phyloP scores from a whole-genome alignment of 2,113 vertebrate genomes.

The Bostrychus sinensis region DNA sequence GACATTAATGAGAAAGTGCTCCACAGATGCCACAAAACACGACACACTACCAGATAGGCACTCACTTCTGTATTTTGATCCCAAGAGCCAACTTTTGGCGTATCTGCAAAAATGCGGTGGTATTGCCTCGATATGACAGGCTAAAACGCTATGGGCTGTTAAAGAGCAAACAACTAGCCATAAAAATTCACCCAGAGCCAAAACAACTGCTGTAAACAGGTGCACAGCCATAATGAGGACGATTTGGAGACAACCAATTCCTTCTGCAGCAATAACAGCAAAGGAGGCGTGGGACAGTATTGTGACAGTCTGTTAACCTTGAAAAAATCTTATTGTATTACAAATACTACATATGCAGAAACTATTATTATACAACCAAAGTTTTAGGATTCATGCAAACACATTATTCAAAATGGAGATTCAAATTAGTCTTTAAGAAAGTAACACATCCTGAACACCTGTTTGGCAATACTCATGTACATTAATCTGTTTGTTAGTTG shows the following conservation, averaged over 20 bases:
- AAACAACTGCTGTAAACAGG: conserved; percentile 17
- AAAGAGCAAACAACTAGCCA: conserved; percentile 27
- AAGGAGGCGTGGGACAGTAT: too few species aligned
- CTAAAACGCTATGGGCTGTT: conserved; percentile 20
- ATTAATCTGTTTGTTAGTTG: too few species aligned
- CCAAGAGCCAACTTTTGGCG: conserved; percentile 9
- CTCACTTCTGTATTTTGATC: conserved; percentile 8
- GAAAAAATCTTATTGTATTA: neutral
- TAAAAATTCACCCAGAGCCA: conserved; percentile 7
- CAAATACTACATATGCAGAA: neutral
- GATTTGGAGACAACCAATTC: neutral
- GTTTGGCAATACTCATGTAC: too few species aligned
- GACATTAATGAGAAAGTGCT: conserved; percentile 44
- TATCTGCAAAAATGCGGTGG: conserved; percentile 10
- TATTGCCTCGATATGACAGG: conserved; percentile 28
- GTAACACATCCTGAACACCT: too few species aligned
- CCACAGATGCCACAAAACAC: conserved; percentile 17
- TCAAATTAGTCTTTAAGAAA: too few species aligned
- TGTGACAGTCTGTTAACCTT: neutral
- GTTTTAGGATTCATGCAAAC: too few species aligned
- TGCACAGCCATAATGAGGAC: conserved; percentile 13
- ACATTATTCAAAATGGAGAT: too few species aligned
- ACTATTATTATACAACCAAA: too few species aligned
- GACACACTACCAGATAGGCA: neutral
- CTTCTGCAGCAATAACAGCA: too few species aligned